Evolutionary conservation across 2,797 vertebrate species (phyloP).

Genomic region (Miichthys miiuy): DNA sequence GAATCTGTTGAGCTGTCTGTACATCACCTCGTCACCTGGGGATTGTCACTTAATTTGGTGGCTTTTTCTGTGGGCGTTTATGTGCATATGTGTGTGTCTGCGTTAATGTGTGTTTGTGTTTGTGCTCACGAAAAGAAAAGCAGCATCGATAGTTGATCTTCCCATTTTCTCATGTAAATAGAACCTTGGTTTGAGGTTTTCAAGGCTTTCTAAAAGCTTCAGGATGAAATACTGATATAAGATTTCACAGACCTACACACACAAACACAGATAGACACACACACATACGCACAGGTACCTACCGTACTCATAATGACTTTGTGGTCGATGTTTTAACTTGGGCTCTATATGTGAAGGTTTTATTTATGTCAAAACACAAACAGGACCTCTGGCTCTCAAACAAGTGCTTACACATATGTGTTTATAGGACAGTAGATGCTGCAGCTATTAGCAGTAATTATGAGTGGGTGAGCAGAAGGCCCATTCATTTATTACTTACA

Average conservation of each 20-base stretch:
- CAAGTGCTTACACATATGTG: constrained; percentile 8
- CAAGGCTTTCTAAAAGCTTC: constrained; percentile 46
- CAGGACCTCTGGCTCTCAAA: constrained; percentile 33
- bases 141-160: constrained; percentile 64
- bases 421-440: constrained; percentile 43
- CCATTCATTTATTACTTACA: constrained; percentile 72
- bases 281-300: neutral
- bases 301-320: constrained; percentile 1
- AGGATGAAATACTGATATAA: constrained; percentile 47
- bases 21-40: constrained; percentile 38
- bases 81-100: constrained; percentile 2
- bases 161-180: constrained; percentile 75
- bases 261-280: neutral
- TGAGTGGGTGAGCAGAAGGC: constrained; percentile 66
- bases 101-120: constrained; percentile 15
- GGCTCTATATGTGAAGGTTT: constrained; percentile 12
- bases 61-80: constrained; percentile 24
- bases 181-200: constrained; percentile 57
- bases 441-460: constrained; percentile 81
- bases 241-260: constrained; percentile 25
- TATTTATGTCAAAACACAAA: constrained; percentile 23
- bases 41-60: constrained; percentile 45
- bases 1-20: constrained; percentile 51
- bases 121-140: constrained; percentile 26
- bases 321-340: neutral